phyloP scores from a whole-genome alignment of 2,888 invertebrate species.

The Teinopalpus imperialis region DNA sequence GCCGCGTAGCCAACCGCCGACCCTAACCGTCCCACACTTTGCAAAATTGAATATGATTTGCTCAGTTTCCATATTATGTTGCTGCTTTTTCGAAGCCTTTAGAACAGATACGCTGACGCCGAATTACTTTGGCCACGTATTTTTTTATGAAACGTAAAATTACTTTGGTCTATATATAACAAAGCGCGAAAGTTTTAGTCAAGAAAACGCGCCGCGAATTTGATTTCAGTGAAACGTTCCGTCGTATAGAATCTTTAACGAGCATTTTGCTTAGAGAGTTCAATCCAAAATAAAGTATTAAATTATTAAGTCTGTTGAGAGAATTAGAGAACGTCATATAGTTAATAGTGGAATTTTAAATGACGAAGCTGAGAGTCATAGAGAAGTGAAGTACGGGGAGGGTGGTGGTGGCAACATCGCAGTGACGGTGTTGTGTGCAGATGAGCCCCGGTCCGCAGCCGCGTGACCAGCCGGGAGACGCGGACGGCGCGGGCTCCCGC shows the following conservation, averaged over 20 bases:
- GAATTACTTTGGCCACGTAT: conserved; percentile 27
- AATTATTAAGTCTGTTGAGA: no score
- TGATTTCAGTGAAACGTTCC: not conserved
- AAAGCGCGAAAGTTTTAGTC: not conserved
- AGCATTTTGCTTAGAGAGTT: no score
- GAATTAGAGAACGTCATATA: no score
- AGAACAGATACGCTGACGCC: conserved; percentile 61
- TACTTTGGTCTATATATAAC: not conserved
- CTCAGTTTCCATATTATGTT: conserved; percentile 65
- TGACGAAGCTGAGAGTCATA: conserved; percentile 71
- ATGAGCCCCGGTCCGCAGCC: conserved; percentile 78
- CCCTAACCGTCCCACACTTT: conserved; percentile 55
- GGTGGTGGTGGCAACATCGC: conserved; percentile 66
- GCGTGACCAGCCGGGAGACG: conserved; percentile 67
- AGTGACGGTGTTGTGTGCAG: conserved; percentile 79
- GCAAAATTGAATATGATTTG: conserved; percentile 64
- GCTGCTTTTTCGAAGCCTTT: conserved; percentile 72
- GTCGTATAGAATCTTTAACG: no score
- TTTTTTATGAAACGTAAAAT: not conserved
- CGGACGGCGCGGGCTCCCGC: conserved; percentile 67
- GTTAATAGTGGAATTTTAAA: no score
- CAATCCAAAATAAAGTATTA: no score
- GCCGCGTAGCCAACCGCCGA: conserved; percentile 50
- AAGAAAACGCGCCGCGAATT: conserved; percentile 8
- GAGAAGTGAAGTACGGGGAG: conserved; percentile 77